Conservation (phyloP, 2,113 vertebrate species). For the Vimba vimba region DNA sequence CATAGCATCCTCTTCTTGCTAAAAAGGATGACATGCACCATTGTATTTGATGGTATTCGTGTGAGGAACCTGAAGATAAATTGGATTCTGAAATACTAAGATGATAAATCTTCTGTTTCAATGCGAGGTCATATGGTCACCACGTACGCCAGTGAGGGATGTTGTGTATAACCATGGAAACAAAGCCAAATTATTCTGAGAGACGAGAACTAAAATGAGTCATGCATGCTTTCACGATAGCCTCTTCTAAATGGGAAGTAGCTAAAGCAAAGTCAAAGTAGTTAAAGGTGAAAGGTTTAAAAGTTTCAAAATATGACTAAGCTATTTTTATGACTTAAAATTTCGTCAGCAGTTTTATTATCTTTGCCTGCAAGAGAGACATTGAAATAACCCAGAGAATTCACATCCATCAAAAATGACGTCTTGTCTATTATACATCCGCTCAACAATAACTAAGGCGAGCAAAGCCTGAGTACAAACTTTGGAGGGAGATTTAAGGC, state of each 20-base stretch:
- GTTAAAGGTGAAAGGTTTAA: background rate
- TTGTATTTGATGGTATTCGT: slow-evolving; percentile 22
- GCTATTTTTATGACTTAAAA: slow-evolving; percentile 3
- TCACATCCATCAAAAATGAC: background rate
- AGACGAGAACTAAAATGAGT: slow-evolving; percentile 3
- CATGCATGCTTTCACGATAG: background rate
- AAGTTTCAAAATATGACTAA: background rate
- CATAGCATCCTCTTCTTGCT: slow-evolving; percentile 5
- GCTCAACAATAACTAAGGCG: background rate
- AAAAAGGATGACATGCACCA: slow-evolving; percentile 10
- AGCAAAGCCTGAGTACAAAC: background rate
- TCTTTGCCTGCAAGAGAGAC: background rate
- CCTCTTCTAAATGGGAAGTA: background rate
- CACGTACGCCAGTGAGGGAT: background rate
- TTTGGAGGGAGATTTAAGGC: background rate
- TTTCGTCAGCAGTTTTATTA: background rate
- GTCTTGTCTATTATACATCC: background rate
- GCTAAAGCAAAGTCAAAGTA: background rate
- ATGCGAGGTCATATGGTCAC: slow-evolving; percentile 18
- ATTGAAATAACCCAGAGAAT: background rate
- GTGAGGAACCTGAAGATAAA: slow-evolving; percentile 25
- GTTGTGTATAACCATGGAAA: slow-evolving; percentile 29
- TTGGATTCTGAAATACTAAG: background rate
- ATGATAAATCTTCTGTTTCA: slow-evolving; percentile 29
- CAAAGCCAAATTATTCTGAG: slow-evolving; percentile 33